These are phyloP conservation scores for Heteromyza rotundicornis DNA, from an alignment of 2,888 invertebrate species.

Conservation along the genomic window DNA sequence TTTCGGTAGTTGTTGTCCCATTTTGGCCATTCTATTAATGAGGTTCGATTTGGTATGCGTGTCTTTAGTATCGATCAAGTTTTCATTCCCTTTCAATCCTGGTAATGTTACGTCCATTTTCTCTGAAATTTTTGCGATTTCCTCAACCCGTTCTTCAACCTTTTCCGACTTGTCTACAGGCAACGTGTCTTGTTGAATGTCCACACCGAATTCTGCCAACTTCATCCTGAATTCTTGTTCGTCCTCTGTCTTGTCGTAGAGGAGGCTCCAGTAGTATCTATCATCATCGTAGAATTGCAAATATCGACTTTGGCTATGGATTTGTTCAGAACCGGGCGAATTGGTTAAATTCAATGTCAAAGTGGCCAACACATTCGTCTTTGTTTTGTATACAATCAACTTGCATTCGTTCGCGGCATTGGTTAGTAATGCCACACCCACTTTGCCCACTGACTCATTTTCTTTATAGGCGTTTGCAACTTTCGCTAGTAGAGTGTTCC, in stretches of 20 bases:
- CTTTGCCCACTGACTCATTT: constrained; percentile 57
- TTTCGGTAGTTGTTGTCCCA: constrained; percentile 64
- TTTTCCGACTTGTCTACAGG: constrained; percentile 14
- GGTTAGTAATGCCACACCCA: constrained; percentile 63
- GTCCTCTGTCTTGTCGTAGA: constrained; percentile 56
- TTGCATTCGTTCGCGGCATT: constrained; percentile 35
- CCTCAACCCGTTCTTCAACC: constrained; percentile 21
- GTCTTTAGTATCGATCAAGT: background rate
- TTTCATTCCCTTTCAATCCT: background rate
- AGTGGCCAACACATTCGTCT: constrained; percentile 42
- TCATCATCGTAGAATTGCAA: constrained; percentile 64
- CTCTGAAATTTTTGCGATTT: background rate
- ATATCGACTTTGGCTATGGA: constrained; percentile 29
- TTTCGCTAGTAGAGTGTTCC: constrained; percentile 43
- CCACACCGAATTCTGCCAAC: constrained; percentile 9
- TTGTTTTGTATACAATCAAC: constrained; percentile 47
- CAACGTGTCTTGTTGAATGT: too few relatives aligned
- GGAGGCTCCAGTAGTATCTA: constrained; percentile 66
- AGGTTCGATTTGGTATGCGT: constrained; percentile 27
- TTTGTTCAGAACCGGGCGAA: background rate
- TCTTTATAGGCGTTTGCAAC: constrained; percentile 48
- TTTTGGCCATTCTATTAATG: constrained; percentile 67
- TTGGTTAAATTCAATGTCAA: constrained; percentile 27
- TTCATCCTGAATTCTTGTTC: constrained; percentile 31
- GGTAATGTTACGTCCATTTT: background rate